These are phyloP conservation scores for Scylla paramamosain DNA, from an alignment of 1,140 invertebrate genomes.

Conservation along the genomic window DNA sequence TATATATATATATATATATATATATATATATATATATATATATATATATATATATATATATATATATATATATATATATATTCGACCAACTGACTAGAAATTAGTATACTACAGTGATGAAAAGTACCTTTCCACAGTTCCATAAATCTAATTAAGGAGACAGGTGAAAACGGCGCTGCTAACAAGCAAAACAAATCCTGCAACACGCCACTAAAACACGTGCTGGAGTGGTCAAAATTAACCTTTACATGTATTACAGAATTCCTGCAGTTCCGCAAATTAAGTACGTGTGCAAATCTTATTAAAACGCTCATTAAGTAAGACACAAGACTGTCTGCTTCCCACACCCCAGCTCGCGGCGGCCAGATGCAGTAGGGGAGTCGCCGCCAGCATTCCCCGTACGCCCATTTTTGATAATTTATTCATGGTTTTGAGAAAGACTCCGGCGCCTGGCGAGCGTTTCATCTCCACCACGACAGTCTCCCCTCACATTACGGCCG, in stretches of 20 bases:
- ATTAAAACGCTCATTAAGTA: background rate
- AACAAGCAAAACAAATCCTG: too few species aligned
- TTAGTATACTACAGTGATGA: too few species aligned
- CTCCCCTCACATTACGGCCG: background rate
- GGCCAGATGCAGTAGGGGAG: background rate
- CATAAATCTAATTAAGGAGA: too few species aligned
- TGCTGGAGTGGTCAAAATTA: background rate
- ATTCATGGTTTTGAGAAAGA: background rate
- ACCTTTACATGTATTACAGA: background rate
- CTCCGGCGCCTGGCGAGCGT: background rate
- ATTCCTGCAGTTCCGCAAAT: background rate
- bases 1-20: too few species aligned
- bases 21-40: too few species aligned
- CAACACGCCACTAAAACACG: too few species aligned
- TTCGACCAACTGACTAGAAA: too few species aligned
- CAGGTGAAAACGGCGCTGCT: too few species aligned
- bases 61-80: too few species aligned
- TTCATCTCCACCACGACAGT: background rate
- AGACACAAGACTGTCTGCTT: background rate
- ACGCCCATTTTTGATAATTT: constrained; percentile 15
- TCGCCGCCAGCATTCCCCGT: background rate
- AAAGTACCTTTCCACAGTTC: too few species aligned
- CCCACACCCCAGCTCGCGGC: background rate
- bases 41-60: too few species aligned
- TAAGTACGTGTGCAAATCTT: background rate